Evolutionary conservation across 2,888 invertebrate genomes (phyloP).

Genomic region (Nomada ruficornis): DNA sequence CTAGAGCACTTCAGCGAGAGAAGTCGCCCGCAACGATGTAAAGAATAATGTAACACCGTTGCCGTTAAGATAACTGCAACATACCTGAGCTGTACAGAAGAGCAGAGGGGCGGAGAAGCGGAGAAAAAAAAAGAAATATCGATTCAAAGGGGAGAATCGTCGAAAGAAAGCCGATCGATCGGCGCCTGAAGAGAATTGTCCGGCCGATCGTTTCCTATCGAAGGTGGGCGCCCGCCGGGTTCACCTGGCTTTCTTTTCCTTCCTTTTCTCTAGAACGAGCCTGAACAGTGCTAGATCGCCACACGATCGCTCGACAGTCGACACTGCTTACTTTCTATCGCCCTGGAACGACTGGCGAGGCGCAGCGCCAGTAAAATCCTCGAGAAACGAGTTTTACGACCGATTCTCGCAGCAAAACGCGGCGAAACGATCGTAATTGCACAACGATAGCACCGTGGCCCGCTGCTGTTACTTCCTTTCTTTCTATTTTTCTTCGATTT

Average conservation of each 20-base stretch:
- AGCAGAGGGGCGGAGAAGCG: neutral
- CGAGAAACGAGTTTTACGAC: conserved; percentile 67
- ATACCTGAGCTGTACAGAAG: neutral
- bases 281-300: conserved; percentile 54
- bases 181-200: conserved; percentile 38
- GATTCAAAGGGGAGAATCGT: conserved; percentile 18
- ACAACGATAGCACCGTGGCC: conserved; percentile 48
- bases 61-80: conserved; percentile 41
- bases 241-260: conserved; percentile 37
- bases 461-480: neutral
- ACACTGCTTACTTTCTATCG: conserved; percentile 69
- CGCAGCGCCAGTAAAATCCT: conserved; percentile 62
- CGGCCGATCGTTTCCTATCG: conserved; percentile 63
- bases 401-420: conserved; percentile 66
- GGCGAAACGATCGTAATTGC: conserved; percentile 71
- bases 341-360: conserved; percentile 54
- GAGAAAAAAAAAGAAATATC: neutral
- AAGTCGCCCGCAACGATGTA: conserved; percentile 54
- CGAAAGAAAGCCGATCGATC: conserved; percentile 49
- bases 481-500: conserved; percentile 8
- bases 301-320: conserved; percentile 54
- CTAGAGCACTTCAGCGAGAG: conserved; percentile 21
- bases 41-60: conserved; percentile 61
- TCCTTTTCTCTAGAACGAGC: conserved; percentile 30
- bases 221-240: conserved; percentile 48